Evolutionary conservation across 1,140 invertebrate species (phyloP).

Genomic region (Drosophila obscura): DNA sequence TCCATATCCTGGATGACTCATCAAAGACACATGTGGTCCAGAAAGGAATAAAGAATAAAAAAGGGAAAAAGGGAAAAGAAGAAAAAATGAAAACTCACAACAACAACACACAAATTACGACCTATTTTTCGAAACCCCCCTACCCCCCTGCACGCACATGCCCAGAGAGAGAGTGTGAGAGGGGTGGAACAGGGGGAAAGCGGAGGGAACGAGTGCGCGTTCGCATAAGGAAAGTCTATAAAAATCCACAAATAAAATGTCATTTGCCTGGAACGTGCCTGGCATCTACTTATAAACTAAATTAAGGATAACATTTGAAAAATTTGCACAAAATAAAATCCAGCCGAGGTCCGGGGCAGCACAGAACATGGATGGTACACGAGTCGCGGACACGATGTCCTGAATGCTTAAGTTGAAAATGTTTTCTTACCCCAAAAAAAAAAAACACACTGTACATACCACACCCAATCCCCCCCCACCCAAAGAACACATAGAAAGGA

Average conservation of each 20-base stretch:
- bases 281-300: slow-evolving; percentile 81
- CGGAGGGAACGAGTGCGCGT: slow-evolving; percentile 5
- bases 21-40: slow-evolving; percentile 76
- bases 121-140: slow-evolving; percentile 64
- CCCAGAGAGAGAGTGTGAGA: background rate
- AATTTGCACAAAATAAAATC: slow-evolving; percentile 83
- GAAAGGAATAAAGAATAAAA: slow-evolving; percentile 11
- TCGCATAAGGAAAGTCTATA: slow-evolving; percentile 70
- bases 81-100: slow-evolving; percentile 40
- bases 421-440: slow-evolving; percentile 42
- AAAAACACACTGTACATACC: background rate
- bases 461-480: background rate
- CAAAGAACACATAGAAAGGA: slow-evolving; percentile 3
- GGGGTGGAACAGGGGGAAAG: background rate
- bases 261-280: slow-evolving; percentile 80
- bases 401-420: slow-evolving; percentile 77
- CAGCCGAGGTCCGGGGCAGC: slow-evolving; percentile 30
- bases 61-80: slow-evolving; percentile 13
- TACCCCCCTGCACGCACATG: background rate
- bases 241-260: slow-evolving; percentile 83
- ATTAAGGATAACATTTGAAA: slow-evolving; percentile 83
- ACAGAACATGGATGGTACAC: slow-evolving; percentile 29
- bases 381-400: slow-evolving; percentile 72
- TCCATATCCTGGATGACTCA: slow-evolving; percentile 51
- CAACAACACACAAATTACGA: slow-evolving; percentile 75